A percentile compares a stretch with the other conserved stretches of the same genome.
phyloP scores from a whole-genome alignment of 64 coral and sea anemone species.

The Actinia tenebrosa region DNA sequence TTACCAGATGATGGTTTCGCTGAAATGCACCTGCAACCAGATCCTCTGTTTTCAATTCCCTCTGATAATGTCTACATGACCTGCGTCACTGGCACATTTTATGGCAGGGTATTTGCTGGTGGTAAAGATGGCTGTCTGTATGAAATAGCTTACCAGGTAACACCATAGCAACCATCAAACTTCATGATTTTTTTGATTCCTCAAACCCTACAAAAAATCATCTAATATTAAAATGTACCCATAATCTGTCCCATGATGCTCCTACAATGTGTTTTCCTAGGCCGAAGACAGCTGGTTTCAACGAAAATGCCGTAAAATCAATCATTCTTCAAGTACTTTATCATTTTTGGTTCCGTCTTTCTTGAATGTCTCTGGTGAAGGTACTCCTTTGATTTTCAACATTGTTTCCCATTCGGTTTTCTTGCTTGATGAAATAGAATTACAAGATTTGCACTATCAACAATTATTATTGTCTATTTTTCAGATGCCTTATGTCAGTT shows the following conservation, averaged over 20 bases:
- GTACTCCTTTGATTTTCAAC: conserved; percentile 19
- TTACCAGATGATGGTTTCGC: conserved; percentile 56
- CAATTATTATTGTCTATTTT: not conserved
- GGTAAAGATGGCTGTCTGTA: conserved; percentile 94
- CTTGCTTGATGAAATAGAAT: not conserved
- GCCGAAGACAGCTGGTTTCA: conserved; percentile 92
- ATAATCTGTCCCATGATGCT: not conserved
- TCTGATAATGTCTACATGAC: conserved; percentile 93
- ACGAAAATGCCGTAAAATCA: conserved; percentile 90
- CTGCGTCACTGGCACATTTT: conserved; percentile 64
- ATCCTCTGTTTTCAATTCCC: conserved; percentile 90
- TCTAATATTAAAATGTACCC: not conserved
- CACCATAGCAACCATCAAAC: no score
- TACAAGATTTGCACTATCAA: not conserved
- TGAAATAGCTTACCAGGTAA: conserved; percentile 97
- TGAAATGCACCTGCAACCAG: conserved; percentile 95
- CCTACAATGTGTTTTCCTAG: conserved; percentile 1
- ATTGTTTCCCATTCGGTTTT: no score
- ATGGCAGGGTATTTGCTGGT: conserved; percentile 80
- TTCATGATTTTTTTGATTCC: no score
- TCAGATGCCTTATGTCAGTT: conserved; percentile 84
- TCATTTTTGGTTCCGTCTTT: conserved; percentile 90
- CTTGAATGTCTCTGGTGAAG: conserved; percentile 87
- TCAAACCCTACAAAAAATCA: no score
- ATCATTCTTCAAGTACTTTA: conserved; percentile 85